Evolutionary conservation across 1,140 invertebrate genomes (phyloP), one percentile per base, ranked within the genome.

Genomic region (Dinoponera quadriceps): DNA sequence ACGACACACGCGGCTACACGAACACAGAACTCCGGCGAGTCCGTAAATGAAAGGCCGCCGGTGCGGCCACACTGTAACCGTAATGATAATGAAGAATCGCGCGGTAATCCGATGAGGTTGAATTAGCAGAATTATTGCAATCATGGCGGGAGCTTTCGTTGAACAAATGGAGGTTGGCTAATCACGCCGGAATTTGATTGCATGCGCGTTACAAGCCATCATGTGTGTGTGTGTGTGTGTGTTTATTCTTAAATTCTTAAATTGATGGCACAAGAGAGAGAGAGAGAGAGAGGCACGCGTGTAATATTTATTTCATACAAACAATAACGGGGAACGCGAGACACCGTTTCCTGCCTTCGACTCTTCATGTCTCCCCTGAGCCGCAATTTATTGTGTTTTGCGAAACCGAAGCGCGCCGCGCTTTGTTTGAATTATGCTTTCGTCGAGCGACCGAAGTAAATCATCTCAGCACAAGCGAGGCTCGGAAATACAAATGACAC

Each of bases 121-220:
- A 68, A 80, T 80, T 80, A 48, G 75, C 65, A 71, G 54, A 80
- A 80, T 77, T 66, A 77, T 71, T 59, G 75, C 22, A 29, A 48
- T 57, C 38, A 25, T 25, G 22, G 22, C 63, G 71, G 14, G 13
- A 71, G 13, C 14, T 18, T 44, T 13, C 44, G 13, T 80, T 48
- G 65, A 71, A 69, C 44, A 22, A 44, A 68, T 2, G n/a, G n/a
- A n/a, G 72, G 16, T 33, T 51, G 27, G 60, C 16, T 13, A 69
- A 78, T 68, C 49, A 22, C 3, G 22, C 18, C 25, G 5, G 20
- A 14, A 78, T 68, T 57, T 69, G 20, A 72, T 18, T 29, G 38
- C 20, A 48, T 20, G 20, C 38, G 22, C 20, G 14, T 33, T 51
- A 25, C n/a, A 22, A 55, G 54, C 18, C 49, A 51, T 51, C 49